These are phyloP conservation scores for Noctua pronuba DNA, from an alignment of 2,888 invertebrate genomes.

Conservation along the genomic window DNA sequence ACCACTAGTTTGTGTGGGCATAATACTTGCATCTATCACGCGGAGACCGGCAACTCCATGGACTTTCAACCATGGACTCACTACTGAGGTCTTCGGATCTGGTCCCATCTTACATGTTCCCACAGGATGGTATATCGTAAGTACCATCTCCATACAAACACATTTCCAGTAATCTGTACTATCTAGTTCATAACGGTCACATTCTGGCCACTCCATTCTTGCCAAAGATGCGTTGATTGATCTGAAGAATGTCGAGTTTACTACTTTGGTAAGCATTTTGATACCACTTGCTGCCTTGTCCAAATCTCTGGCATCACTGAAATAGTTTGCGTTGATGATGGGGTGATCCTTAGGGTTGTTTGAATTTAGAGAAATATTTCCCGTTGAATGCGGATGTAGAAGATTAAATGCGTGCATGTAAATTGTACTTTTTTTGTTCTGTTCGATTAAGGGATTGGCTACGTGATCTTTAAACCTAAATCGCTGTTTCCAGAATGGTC, in stretches of 20 bases:
- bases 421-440: conserved; percentile 74
- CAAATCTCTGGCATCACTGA: conserved; percentile 89
- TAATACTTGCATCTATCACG: conserved; percentile 94
- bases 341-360: conserved; percentile 88
- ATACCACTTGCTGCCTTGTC: conserved; percentile 75
- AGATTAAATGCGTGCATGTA: conserved; percentile 79
- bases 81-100: conserved; percentile 71
- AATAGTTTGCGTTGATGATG: conserved; percentile 80
- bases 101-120: conserved; percentile 92
- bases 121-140: conserved; percentile 92
- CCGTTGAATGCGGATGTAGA: conserved; percentile 88
- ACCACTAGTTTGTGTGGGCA: conserved; percentile 94
- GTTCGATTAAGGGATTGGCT: conserved; percentile 58
- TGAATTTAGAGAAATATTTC: conserved; percentile 89
- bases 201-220: conserved; percentile 72
- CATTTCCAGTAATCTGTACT: conserved; percentile 78
- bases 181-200: conserved; percentile 70
- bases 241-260: conserved; percentile 54
- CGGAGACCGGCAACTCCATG: conserved; percentile 92
- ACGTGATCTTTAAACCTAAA: conserved; percentile 68
- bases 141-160: conserved; percentile 83
- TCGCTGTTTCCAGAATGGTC: background rate
- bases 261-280: conserved; percentile 72
- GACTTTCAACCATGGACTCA: conserved; percentile 91
- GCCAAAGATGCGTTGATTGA: conserved; percentile 63